These are phyloP conservation scores for Epinotia bilunana DNA, from an alignment of 2,888 invertebrate genomes.

Conservation along the genomic window DNA sequence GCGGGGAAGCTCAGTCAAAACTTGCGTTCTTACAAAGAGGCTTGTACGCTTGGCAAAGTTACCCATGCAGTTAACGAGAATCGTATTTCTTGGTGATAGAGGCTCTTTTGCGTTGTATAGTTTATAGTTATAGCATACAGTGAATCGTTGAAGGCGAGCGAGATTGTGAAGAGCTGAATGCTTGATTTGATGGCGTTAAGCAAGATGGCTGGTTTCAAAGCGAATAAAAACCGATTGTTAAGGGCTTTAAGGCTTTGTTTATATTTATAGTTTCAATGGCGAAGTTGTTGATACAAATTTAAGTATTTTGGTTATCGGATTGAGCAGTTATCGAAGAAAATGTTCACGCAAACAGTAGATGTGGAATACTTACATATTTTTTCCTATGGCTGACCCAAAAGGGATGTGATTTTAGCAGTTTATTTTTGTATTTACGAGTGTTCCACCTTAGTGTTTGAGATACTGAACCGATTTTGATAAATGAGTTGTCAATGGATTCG, in stretches of 20 bases:
- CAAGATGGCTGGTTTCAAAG: slow-evolving; percentile 40
- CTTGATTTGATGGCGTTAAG: slow-evolving; percentile 68
- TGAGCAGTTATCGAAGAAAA: not conserved
- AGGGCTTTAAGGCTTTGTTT: slow-evolving; percentile 29
- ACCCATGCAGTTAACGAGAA: slow-evolving; percentile 58
- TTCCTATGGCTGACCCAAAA: too few relatives aligned
- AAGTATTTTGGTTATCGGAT: slow-evolving; percentile 12
- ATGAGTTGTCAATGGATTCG: too few relatives aligned
- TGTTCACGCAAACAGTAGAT: too few relatives aligned
- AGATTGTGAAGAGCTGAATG: slow-evolving; percentile 74
- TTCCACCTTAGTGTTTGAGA: too few relatives aligned
- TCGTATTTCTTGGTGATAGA: slow-evolving; percentile 61
- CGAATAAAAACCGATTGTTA: slow-evolving; percentile 38
- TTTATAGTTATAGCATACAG: slow-evolving; percentile 55
- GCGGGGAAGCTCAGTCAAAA: slow-evolving; percentile 63
- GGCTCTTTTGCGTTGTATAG: slow-evolving; percentile 60
- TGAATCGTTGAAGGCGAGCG: slow-evolving; percentile 77
- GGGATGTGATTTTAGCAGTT: too few relatives aligned
- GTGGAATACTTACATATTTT: too few relatives aligned
- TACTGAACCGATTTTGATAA: too few relatives aligned
- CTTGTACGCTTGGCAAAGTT: slow-evolving; percentile 75
- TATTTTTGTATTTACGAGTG: too few relatives aligned
- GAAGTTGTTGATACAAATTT: slow-evolving; percentile 10
- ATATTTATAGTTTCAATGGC: slow-evolving; percentile 21
- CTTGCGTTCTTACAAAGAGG: slow-evolving; percentile 76